Evolutionary conservation across 2,888 invertebrate species (phyloP).

Genomic region (Ectropis crepuscularia): DNA sequence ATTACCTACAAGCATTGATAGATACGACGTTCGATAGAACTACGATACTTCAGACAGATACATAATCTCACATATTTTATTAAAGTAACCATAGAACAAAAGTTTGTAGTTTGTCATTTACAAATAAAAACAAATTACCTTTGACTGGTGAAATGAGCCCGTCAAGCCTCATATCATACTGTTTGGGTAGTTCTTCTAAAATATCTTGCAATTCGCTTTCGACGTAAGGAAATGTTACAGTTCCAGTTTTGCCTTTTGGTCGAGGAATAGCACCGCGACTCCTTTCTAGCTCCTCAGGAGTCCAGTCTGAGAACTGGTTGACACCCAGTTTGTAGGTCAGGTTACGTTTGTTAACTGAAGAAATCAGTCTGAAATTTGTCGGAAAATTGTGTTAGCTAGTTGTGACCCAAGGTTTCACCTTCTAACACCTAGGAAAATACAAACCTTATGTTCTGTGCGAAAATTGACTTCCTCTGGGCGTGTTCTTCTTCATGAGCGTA

Average conservation of each 20-base stretch:
- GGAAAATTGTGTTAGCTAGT: neutral
- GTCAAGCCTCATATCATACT: slow-evolving; percentile 59
- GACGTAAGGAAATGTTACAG: slow-evolving; percentile 60
- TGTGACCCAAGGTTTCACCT: no score
- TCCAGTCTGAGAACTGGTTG: slow-evolving; percentile 65
- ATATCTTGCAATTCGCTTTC: slow-evolving; percentile 45
- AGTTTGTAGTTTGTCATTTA: neutral
- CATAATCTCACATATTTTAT: no score
- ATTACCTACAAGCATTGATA: no score
- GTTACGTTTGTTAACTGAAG: slow-evolving; percentile 53
- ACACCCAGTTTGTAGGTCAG: slow-evolving; percentile 60
- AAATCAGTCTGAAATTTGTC: slow-evolving; percentile 49
- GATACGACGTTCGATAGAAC: no score
- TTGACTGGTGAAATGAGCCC: slow-evolving; percentile 62
- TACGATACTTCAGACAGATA: no score
- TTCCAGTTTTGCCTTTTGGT: slow-evolving; percentile 51
- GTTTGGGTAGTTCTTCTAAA: slow-evolving; percentile 49
- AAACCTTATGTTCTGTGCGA: slow-evolving; percentile 55
- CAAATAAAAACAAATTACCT: slow-evolving; percentile 48
- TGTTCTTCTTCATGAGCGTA: slow-evolving; percentile 55
- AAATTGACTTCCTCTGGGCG: slow-evolving; percentile 51
- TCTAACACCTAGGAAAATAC: neutral
- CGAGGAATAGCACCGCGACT: slow-evolving; percentile 52
- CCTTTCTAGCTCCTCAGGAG: slow-evolving; percentile 57
- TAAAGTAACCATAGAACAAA: neutral